Base-by-base conservation (phyloP, 2,113 vertebrate species). In the Menidia beryllina region DNA sequence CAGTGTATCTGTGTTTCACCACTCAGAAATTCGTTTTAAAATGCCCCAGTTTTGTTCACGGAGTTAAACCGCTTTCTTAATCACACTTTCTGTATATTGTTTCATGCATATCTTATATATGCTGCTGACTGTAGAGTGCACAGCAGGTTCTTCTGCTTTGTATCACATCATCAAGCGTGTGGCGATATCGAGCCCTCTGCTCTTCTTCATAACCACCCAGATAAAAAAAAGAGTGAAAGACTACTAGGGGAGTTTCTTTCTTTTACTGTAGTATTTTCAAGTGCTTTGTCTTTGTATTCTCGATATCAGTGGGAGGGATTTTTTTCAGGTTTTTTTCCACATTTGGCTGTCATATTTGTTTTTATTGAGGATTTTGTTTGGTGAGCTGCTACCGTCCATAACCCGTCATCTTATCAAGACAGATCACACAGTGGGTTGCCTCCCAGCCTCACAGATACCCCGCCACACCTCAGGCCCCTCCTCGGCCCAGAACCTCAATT, bases 341-440 rank as follows among this genome's bases (percentile, higher is more conserved):
- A 66, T 88, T 85, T 72, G 73, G 59, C 81, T 88, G 79, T 89
- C 88, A 86, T 86, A 89, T 91, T 90, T 84, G 69, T 84, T 87
- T 90, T 91, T 77, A 86, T 87, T 74, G 26, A 75, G 38, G 72
- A 88, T 88, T 90, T 87, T 21, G 63, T 86, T 86, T 80, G 83
- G 59, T 86, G 77, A 62, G 63, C 69, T 67, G 62, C 71, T 87
- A 65, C 81, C 75, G 86, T 91, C 90, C 79, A 79, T 72, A 83
- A 75, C 52, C 84, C 81, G 69, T 89, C 91, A 90, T 79, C 77
- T 69, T 58, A 81, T 86, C 82, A 67, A 45, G 57, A 69, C 2
- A 56, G 78, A 85, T 88, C 82, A 69, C 72, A 70, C 81, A 50
- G 69, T 25, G 48, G 72, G 81, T 68, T 72, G 56, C 81, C n/a